Conservation (phyloP, 2,113 vertebrate species). For the Mus spicilegus region DNA sequence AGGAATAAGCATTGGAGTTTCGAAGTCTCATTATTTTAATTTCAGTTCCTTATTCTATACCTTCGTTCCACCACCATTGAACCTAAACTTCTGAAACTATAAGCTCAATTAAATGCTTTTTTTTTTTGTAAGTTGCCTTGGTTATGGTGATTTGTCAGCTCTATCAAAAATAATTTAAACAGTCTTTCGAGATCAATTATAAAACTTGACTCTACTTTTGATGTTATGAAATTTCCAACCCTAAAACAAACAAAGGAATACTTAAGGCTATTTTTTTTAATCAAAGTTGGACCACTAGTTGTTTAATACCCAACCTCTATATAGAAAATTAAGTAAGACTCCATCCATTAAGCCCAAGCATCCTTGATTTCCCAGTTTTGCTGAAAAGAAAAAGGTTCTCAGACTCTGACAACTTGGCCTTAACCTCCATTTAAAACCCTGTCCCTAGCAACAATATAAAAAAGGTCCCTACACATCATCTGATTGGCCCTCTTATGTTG, state of each 20-base stretch:
- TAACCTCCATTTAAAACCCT: too few relatives aligned
- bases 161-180: too few relatives aligned
- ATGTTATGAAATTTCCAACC: background rate
- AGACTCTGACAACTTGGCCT: too few relatives aligned
- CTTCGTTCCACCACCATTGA: background rate
- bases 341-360: background rate
- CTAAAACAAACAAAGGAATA: background rate
- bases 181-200: background rate
- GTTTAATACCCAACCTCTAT: background rate
- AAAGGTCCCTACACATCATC: too few relatives aligned
- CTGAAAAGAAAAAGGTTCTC: too few relatives aligned
- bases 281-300: background rate
- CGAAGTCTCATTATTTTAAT: background rate
- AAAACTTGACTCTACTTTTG: background rate
- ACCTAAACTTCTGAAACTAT: background rate
- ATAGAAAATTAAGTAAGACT: background rate
- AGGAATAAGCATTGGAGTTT: background rate
- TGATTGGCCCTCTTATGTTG: too few relatives aligned
- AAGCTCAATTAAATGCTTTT: background rate
- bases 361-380: too few relatives aligned
- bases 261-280: background rate
- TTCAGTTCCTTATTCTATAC: background rate
- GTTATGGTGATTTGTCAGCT: too few relatives aligned
- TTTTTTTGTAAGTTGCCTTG: too few relatives aligned
- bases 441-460: too few relatives aligned